Percentiles rank a stretch among this genome's conserved stretches.
Evolutionary conservation across 1,140 invertebrate species (phyloP).

Genomic region (Belonocnema kinseyi): DNA sequence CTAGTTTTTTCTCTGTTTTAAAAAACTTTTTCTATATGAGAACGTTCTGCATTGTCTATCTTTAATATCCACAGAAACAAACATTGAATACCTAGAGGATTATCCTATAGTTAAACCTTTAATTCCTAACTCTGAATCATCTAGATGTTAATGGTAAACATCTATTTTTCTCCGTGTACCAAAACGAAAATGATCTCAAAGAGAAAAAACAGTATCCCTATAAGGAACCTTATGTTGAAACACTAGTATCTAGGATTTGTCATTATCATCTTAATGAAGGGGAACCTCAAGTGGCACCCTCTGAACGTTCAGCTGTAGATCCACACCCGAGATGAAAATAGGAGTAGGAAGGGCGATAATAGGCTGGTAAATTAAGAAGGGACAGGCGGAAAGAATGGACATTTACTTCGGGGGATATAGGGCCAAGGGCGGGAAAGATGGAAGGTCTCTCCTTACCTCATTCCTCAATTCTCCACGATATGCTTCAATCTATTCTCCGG

Average conservation of each 20-base stretch:
- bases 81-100: too few relatives aligned
- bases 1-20: too few relatives aligned
- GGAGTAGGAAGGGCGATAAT: background rate
- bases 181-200: background rate
- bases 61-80: too few relatives aligned
- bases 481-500: slow-evolving; percentile 57
- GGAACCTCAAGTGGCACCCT: slow-evolving; percentile 6
- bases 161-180: background rate
- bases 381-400: background rate
- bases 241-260: background rate
- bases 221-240: background rate
- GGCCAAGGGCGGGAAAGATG: slow-evolving; percentile 23
- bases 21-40: too few relatives aligned
- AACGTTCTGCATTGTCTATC: too few relatives aligned
- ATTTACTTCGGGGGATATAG: slow-evolving; percentile 9
- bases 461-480: slow-evolving; percentile 43
- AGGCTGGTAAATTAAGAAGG: slow-evolving; percentile 22
- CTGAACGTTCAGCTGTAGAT: background rate
- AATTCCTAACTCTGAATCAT: too few relatives aligned
- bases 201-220: background rate
- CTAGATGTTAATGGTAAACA: too few relatives aligned
- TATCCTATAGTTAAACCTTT: too few relatives aligned
- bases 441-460: slow-evolving; percentile 43
- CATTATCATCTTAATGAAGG: background rate
- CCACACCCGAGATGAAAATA: background rate